Evolutionary conservation across 35 echinoderm and acorn worm species (phyloP).

Genomic region (Hemicentrotus pulcherrimus): DNA sequence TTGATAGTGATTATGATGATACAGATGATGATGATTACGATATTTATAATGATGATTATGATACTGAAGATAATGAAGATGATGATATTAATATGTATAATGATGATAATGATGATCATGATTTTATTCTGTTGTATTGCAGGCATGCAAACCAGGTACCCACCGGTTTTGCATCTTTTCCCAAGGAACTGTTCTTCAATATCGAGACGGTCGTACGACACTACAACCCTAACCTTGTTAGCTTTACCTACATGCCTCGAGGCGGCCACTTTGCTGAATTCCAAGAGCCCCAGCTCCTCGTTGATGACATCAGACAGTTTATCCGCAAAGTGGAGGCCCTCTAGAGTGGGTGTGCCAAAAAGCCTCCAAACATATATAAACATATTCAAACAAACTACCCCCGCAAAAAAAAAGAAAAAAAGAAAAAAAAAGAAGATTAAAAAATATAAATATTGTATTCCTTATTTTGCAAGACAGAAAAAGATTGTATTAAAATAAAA

Average conservation of each 20-base stretch:
- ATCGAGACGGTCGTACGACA: neutral
- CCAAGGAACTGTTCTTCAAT: neutral
- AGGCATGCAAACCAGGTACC: constrained; percentile 42
- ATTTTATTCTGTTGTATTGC: neutral
- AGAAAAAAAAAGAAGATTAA: too few relatives aligned
- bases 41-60: neutral
- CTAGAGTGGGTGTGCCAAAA: neutral
- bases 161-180: constrained; percentile 17
- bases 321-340: constrained; percentile 70
- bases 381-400: neutral
- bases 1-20: neutral
- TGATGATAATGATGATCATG: neutral
- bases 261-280: constrained; percentile 94
- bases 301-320: constrained; percentile 82
- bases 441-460: too few relatives aligned
- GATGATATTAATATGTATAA: neutral
- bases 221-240: constrained; percentile 68
- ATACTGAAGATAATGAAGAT: too few relatives aligned
- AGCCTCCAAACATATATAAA: neutral
- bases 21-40: too few relatives aligned
- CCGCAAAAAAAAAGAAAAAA: too few relatives aligned
- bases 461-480: too few relatives aligned
- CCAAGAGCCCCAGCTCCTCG: constrained; percentile 68
- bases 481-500: too few relatives aligned
- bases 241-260: constrained; percentile 70